Evolutionary conservation across 1,140 invertebrate genomes (phyloP), one percentile per base, ranked within the genome.

Genomic region (Aradophagus sp.): DNA sequence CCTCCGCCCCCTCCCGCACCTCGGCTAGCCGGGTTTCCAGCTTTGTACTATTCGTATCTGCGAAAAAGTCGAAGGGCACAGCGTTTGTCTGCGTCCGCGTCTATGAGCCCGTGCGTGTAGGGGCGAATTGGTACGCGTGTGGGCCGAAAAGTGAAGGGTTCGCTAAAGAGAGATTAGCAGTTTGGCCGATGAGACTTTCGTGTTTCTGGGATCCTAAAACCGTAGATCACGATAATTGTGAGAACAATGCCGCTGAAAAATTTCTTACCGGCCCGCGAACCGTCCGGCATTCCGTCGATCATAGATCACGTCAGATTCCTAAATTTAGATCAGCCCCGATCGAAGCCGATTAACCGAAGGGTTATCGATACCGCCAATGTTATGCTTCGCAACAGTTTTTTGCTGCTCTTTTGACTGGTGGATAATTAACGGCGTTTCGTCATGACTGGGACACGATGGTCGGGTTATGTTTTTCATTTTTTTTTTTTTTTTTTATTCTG

Each of bases 171-270:
- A 84, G 81, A 85, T 85, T 83, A 83, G 79, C 78, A 68, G 70
- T 78, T 74, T 45, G 56, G 67, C n/a, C n/a, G n/a, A 68, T 50
- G 76, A 76, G 75, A 78, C 77, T 83, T 84, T 84, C 80, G 79
- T 84, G 80, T 81, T 83, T 84, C 78, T 82, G 69, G 75, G 74
- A 79, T 83, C 79, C 80, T 77, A 81, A 29, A 80, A 81, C 77
- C 77, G 82, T 85, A 85, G 83, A 84, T 84, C 84, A 83, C 78
- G 83, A 84, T 85, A 85, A 85, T 85, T 85, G 84, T 85, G 83
- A 85, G 84, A 85, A 85, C 83, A 85, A 84, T 85, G 79, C 79
- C 75, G 76, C 73, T 73, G 73, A 75, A 80, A 80, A 81, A 66
- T 80, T 85, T 84, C 77, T 80, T 80, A 80, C 77, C 81, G 71